These are phyloP conservation scores for Streptopelia turtur DNA, from an alignment of 2,797 vertebrate species.

Conservation along the genomic window DNA sequence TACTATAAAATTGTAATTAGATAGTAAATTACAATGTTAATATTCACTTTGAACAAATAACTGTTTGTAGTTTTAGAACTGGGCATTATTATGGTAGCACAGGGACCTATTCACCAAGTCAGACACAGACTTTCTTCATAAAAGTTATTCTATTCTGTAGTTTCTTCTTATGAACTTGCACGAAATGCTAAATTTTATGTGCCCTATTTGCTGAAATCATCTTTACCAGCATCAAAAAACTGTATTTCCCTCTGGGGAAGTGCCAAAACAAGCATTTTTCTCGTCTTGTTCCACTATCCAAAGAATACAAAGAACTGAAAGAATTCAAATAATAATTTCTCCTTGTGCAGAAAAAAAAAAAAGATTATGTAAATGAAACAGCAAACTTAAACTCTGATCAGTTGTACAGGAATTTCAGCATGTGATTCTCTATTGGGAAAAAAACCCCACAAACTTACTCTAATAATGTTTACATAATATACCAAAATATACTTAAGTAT, in stretches of 20 bases:
- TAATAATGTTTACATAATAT: not conserved
- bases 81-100: slow-evolving; percentile 73
- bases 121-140: slow-evolving; percentile 68
- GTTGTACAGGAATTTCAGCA: not conserved
- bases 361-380: not conserved
- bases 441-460: not conserved
- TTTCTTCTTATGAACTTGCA: slow-evolving; percentile 58
- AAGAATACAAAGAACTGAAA: slow-evolving; percentile 54
- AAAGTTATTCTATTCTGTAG: slow-evolving; percentile 59
- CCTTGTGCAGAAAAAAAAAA: not conserved
- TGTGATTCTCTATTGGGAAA: not conserved
- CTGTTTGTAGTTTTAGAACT: slow-evolving; percentile 70
- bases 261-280: slow-evolving; percentile 44
- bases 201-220: slow-evolving; percentile 49
- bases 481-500: not conserved
- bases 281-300: slow-evolving; percentile 24
- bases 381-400: not conserved
- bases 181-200: slow-evolving; percentile 39
- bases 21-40: slow-evolving; percentile 84
- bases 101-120: slow-evolving; percentile 73
- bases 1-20: slow-evolving; percentile 82
- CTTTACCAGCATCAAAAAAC: slow-evolving; percentile 42
- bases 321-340: slow-evolving; percentile 54
- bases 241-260: slow-evolving; percentile 21
- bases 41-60: slow-evolving; percentile 83